Evolutionary conservation across 2,888 invertebrate species (phyloP).

Genomic region (Rhagophthalmus giganteus): DNA sequence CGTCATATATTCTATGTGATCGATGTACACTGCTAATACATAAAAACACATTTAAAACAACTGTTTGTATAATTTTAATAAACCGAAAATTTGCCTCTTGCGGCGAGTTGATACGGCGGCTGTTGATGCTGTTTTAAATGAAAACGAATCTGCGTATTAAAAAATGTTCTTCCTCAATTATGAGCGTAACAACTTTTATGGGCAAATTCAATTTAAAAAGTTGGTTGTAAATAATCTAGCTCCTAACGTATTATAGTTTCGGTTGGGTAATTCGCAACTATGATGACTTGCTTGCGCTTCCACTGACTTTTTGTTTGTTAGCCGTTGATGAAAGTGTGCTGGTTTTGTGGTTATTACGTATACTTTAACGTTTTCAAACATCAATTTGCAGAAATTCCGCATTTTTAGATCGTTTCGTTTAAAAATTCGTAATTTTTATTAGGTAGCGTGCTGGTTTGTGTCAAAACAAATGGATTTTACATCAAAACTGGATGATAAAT

Average conservation of each 20-base stretch:
- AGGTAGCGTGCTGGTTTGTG: too few relatives aligned
- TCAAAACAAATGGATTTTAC: conserved; percentile 8
- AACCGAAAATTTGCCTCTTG: too few relatives aligned
- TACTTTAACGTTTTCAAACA: background rate
- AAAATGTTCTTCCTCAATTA: background rate
- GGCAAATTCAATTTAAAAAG: background rate
- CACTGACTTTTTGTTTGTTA: conserved; percentile 22
- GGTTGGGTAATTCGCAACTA: conserved; percentile 31
- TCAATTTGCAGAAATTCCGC: background rate
- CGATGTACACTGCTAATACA: too few relatives aligned
- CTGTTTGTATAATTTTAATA: background rate
- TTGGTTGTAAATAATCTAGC: background rate
- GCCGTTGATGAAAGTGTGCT: conserved; percentile 23
- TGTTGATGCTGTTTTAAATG: too few relatives aligned
- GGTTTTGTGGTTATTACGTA: conserved; percentile 4
- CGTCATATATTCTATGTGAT: too few relatives aligned
- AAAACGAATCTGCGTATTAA: too few relatives aligned
- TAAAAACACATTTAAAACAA: background rate
- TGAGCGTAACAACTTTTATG: background rate
- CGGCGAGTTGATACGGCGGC: too few relatives aligned
- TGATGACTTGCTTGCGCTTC: conserved; percentile 32
- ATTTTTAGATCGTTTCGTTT: background rate
- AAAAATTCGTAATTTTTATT: too few relatives aligned
- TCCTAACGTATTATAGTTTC: conserved; percentile 24
- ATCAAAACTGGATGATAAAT: conserved; percentile 1